phyloP scores from a whole-genome alignment of 1,140 invertebrate species.

The Andricus grossulariae region DNA sequence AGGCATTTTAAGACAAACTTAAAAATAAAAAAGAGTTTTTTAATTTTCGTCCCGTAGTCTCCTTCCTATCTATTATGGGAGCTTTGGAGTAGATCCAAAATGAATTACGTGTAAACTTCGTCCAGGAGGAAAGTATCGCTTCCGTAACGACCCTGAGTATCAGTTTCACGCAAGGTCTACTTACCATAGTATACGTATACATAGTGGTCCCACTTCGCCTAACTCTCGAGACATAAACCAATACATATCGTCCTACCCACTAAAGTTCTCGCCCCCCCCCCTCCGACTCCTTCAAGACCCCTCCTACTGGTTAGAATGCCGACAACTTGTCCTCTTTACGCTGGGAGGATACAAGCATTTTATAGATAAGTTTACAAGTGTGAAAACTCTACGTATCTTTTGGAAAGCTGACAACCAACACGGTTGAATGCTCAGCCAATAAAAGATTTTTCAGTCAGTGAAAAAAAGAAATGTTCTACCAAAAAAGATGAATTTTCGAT shows the following conservation, averaged over 20 bases:
- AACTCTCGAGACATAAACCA: slow-evolving; percentile 29
- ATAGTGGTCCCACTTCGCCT: slow-evolving; percentile 2
- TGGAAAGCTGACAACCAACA: too few relatives aligned
- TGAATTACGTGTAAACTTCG: slow-evolving; percentile 29
- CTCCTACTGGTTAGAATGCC: not conserved
- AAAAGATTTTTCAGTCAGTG: too few relatives aligned
- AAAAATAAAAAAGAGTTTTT: not conserved
- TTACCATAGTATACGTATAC: slow-evolving; percentile 21
- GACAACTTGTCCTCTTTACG: slow-evolving; percentile 8
- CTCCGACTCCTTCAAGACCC: not conserved
- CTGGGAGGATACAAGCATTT: not conserved
- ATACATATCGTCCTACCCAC: slow-evolving; percentile 21
- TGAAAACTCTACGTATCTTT: not conserved
- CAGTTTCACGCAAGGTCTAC: slow-evolving; percentile 19
- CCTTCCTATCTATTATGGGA: slow-evolving; percentile 5
- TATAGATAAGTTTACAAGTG: not conserved
- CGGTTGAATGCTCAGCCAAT: too few relatives aligned
- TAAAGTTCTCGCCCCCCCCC: not conserved
- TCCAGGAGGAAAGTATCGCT: slow-evolving; percentile 26
- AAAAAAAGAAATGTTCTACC: too few relatives aligned
- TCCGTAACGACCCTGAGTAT: slow-evolving; percentile 31
- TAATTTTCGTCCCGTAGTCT: not conserved
- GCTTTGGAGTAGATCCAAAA: slow-evolving; percentile 28
- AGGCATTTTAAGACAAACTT: not conserved
- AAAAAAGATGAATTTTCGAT: too few relatives aligned